Base-by-base conservation (phyloP, 2,797 vertebrate species). In the Bovichtus variegatus region DNA sequence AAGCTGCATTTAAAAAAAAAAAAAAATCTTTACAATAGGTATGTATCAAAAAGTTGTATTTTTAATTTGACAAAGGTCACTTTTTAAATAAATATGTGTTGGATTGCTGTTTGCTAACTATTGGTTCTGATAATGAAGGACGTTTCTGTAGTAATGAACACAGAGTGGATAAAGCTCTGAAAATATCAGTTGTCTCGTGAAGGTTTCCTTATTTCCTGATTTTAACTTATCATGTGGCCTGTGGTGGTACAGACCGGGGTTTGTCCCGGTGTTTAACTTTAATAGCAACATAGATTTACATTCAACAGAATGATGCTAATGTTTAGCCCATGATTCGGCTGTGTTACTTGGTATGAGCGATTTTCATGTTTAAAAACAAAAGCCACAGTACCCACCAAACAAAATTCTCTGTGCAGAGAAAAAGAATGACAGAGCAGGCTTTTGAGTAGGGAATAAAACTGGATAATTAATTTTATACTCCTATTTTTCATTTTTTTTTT, bases 1-100 rank as follows among this genome's bases (percentile, higher is more conserved):
- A 90, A 89, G 83, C 87, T 92, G 76, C 82, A 85, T 87, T 70
- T 19, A 43, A 74, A 66, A 57, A 60, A 65, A 72, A 47, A 69
- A 61, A 64, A 66, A 68, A 66, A 57, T 47, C 44, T 68, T 41
- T 59, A 71, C 61, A 31, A 58, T 84, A 78, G 69, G 70, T 66
- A 23, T 81, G 58, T 83, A 77, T 80, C 46, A 79, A 74, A 75
- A 87, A 66, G 71, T 53, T 78, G 12, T 73, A 65, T 79, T 85
- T 18, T 79, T 76, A 36, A 79, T 77, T 78, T 75, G 60, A 72
- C 41, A 27, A 62, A 54, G 34, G 71, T 84, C 51, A 57, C 59
- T 87, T 82, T 76, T 58, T 50, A 65, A 59, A 72, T 21, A 31
- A 68, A 31, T 65, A 10, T 60, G 41, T 87, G 74, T 70, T 69